These are phyloP conservation scores for Crocidura indochinensis DNA, from an alignment of 2,797 vertebrate genomes.

Conservation along the genomic window DNA sequence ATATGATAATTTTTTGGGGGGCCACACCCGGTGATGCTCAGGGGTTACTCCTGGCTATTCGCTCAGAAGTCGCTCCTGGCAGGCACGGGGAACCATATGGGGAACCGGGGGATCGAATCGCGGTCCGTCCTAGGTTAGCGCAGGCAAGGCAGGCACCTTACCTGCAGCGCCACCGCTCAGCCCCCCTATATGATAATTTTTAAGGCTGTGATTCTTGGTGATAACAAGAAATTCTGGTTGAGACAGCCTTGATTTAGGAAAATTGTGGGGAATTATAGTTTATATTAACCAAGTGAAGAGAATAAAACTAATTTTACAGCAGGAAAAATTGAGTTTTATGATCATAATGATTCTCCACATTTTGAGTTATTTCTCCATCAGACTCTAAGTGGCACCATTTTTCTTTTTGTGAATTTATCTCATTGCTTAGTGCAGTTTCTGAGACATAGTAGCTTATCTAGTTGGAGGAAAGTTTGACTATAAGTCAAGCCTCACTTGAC, in stretches of 20 bases:
- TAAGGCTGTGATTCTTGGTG: neutral
- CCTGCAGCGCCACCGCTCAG: too few relatives aligned
- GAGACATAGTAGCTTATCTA: neutral
- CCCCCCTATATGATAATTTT: neutral
- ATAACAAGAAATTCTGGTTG: neutral
- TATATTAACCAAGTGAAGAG: neutral
- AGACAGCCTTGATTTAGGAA: neutral
- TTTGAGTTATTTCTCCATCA: neutral
- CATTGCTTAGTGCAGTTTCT: neutral
- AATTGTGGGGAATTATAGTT: neutral
- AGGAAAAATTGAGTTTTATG: neutral
- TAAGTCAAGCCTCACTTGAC: neutral
- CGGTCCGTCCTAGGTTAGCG: too few relatives aligned
- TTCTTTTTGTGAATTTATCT: slow-evolving; percentile 14
- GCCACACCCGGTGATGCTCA: too few relatives aligned
- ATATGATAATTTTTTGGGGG: neutral
- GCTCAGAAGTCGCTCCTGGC: too few relatives aligned
- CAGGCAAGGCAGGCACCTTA: too few relatives aligned
- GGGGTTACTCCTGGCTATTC: too few relatives aligned
- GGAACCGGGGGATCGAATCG: too few relatives aligned
- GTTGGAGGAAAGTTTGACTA: slow-evolving; percentile 29
- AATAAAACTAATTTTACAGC: neutral
- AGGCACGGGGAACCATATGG: too few relatives aligned
- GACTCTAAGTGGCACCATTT: neutral
- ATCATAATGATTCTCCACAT: neutral